Base-by-base conservation (phyloP, 2,113 vertebrate species). In the Apistogramma diplotaenia region DNA sequence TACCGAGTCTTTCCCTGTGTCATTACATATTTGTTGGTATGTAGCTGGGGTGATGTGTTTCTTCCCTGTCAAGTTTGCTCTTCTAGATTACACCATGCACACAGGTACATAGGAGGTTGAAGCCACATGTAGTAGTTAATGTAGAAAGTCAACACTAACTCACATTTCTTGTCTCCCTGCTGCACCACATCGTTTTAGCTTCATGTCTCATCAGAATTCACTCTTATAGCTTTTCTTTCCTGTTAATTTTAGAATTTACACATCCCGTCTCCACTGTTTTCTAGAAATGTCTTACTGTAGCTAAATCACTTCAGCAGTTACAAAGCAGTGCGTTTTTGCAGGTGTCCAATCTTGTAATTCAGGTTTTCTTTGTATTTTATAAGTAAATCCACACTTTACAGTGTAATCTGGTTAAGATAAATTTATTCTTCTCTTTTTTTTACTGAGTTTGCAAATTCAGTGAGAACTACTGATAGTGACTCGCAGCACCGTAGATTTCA, bases 91-190 rank as follows among this genome's bases (percentile, higher is more conserved):
- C 78, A 62, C 43, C 6, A 19, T 27, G 33, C 71, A 40, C 27
- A 79, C 70, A 53, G 61, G 40, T 70, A 55, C 49, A 6, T 59
- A 71, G 73, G 51, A 61, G 27, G 61, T 23, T 72, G 35, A 76
- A 11, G 53, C 57, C 79, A 67, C 61, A 77, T 55, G 29, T 55
- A 40, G 76, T 84, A 76, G 85, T 82, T 90, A 78, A 83, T 76
- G 67, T 90, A 85, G 80, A 76, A 83, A 88, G 57, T 86, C 81
- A 86, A 86, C 81, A 83, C 53, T 61, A 60, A 87, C 70, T 74
- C 87, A 83, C 84, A 83, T 89, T 90, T 72, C 49, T 82, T 67
- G 15, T 43, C 60, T 61, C 49, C 57, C 71, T 43, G 46, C 72
- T 70, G 74, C 74, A 46, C 56, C 53, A 49, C 61, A 73, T 87